phyloP scores from a whole-genome alignment of 2,888 invertebrate species.

The Callyntrura sp. region DNA sequence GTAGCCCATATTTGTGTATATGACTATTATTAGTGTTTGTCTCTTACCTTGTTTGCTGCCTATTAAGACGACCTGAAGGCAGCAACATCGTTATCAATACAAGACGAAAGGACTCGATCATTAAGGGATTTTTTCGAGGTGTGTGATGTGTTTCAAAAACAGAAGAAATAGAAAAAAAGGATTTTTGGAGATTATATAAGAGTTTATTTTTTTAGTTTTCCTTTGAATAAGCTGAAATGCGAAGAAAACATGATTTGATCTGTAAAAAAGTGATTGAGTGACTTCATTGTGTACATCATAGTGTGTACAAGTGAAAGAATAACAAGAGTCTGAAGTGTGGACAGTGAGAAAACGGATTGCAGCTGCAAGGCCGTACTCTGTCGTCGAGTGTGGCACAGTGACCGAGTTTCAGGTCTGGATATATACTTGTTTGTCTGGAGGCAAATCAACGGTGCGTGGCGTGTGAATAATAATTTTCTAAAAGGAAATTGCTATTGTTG shows the following conservation, averaged over 20 bases:
- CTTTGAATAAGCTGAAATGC: constrained; percentile 15
- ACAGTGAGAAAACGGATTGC: constrained; percentile 37
- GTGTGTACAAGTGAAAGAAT: background rate
- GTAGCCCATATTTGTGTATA: constrained; percentile 74
- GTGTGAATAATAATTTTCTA: background rate
- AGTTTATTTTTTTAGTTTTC: background rate
- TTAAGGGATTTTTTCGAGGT: constrained; percentile 48
- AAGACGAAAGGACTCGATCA: constrained; percentile 44
- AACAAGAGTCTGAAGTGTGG: constrained; percentile 37
- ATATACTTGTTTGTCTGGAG: constrained; percentile 57
- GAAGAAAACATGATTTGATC: background rate
- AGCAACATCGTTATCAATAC: constrained; percentile 34
- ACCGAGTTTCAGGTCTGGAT: constrained; percentile 70
- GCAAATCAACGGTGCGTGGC: constrained; percentile 49
- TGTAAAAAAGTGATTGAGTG: constrained; percentile 55
- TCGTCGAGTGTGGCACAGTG: constrained; percentile 65
- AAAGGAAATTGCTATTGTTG: too few species aligned
- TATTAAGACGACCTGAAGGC: constrained; percentile 31
- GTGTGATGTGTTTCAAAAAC: constrained; percentile 62
- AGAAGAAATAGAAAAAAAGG: background rate
- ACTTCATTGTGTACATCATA: background rate
- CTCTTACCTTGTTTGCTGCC: constrained; percentile 31
- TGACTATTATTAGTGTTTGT: constrained; percentile 55
- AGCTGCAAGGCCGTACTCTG: constrained; percentile 56
- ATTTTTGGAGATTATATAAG: background rate